These are phyloP conservation scores for Xestia xanthographa DNA, from an alignment of 2,888 invertebrate species.

Conservation along the genomic window DNA sequence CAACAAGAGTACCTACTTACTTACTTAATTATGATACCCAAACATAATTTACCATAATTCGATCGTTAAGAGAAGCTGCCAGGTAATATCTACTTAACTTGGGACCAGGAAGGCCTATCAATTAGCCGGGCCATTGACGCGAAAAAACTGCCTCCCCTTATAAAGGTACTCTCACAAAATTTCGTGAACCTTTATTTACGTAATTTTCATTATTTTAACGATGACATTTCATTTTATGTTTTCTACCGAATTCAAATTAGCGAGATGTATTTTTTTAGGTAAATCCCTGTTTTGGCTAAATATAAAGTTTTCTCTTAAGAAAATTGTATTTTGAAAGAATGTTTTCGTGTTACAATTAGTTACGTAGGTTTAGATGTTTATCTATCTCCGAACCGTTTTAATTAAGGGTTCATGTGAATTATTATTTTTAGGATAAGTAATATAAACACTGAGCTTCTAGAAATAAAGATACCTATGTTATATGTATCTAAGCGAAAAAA, in stretches of 20 bases:
- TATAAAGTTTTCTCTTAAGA: neutral
- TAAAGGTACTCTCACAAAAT: conserved; percentile 65
- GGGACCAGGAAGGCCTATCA: conserved; percentile 72
- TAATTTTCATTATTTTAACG: conserved; percentile 59
- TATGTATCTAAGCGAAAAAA: too few relatives aligned
- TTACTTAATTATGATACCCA: conserved; percentile 10
- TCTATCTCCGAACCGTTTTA: neutral
- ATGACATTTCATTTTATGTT: conserved; percentile 47
- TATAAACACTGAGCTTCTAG: neutral
- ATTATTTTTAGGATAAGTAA: neutral
- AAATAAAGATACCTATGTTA: neutral
- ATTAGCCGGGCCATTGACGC: conserved; percentile 76
- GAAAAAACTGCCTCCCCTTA: conserved; percentile 64
- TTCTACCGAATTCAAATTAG: conserved; percentile 35
- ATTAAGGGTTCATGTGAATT: neutral
- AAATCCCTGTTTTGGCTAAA: neutral
- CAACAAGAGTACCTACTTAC: neutral
- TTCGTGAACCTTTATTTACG: conserved; percentile 60
- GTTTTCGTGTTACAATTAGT: neutral
- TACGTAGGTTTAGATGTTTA: neutral
- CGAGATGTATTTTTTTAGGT: conserved; percentile 5
- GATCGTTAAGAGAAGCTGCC: conserved; percentile 44
- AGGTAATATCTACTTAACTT: conserved; percentile 55
- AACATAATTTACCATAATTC: conserved; percentile 43
- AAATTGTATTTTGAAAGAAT: neutral